phyloP scores from a whole-genome alignment of 1,140 invertebrate species.

The Bombus soroeensis region DNA sequence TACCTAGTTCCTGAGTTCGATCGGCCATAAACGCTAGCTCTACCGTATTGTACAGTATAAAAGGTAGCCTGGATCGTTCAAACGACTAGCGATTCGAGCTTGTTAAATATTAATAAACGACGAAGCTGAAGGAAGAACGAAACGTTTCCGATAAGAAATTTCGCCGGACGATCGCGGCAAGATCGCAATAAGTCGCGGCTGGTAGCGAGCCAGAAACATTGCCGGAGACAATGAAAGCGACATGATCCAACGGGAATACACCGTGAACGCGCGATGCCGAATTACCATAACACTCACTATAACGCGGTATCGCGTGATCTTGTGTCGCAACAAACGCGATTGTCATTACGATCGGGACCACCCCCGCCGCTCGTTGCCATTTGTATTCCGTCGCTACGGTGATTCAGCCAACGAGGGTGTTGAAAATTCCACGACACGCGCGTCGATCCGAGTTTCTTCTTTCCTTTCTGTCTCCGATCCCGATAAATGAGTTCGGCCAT shows the following conservation, averaged over 20 bases:
- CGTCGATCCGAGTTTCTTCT: background rate
- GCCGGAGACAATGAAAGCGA: slow-evolving; percentile 29
- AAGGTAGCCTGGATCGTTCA: background rate
- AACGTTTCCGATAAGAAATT: slow-evolving; percentile 27
- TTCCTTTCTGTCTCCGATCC: background rate
- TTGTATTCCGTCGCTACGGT: slow-evolving; percentile 25
- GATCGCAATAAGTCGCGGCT: slow-evolving; percentile 28
- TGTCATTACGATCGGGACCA: slow-evolving; percentile 21
- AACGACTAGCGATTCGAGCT: slow-evolving; percentile 1
- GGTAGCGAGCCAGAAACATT: slow-evolving; percentile 31
- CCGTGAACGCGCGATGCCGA: slow-evolving; percentile 12
- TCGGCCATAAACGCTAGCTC: background rate
- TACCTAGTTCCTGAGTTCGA: background rate
- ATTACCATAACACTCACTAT: slow-evolving; percentile 56
- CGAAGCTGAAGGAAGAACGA: background rate
- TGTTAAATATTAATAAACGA: slow-evolving; percentile 46
- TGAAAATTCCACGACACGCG: slow-evolving; percentile 13
- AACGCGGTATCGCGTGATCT: slow-evolving; percentile 52
- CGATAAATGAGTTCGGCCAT: slow-evolving; percentile 17
- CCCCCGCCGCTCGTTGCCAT: background rate
- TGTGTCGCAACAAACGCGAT: slow-evolving; percentile 42
- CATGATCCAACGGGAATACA: slow-evolving; percentile 41
- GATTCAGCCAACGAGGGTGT: background rate
- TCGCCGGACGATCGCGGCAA: background rate
- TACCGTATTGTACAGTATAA: background rate